A percentile compares a stretch with the other conserved stretches of the same genome.
Evolutionary conservation across 2,797 vertebrate genomes (phyloP).

Genomic region (Diceros bicornis): DNA sequence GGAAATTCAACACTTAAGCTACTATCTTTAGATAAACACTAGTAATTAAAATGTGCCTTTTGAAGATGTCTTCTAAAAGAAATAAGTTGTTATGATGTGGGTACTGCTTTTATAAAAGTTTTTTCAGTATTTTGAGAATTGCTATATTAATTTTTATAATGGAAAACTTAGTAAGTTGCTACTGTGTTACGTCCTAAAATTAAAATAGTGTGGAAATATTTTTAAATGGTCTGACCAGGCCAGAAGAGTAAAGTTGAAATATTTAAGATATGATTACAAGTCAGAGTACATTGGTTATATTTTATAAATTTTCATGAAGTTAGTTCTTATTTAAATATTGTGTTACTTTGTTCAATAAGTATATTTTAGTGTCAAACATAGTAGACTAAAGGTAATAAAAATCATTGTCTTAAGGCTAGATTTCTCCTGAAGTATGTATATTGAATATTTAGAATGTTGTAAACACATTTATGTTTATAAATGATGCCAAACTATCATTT

Average conservation of each 20-base stretch:
- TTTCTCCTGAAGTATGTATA: constrained; percentile 52
- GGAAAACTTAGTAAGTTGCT: constrained; percentile 79
- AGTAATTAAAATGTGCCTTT: constrained; percentile 67
- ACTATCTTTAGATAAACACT: neutral
- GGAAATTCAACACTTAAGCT: constrained; percentile 10
- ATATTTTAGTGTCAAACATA: constrained; percentile 69
- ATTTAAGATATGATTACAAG: constrained; percentile 58
- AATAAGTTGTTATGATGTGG: constrained; percentile 21
- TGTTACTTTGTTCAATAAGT: neutral
- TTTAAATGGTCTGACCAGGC: constrained; percentile 74
- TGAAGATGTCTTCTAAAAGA: constrained; percentile 56
- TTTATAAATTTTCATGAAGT: constrained; percentile 62
- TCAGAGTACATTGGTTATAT: neutral
- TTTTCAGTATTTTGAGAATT: constrained; percentile 82
- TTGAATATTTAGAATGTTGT: constrained; percentile 51
- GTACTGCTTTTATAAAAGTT: constrained; percentile 78
- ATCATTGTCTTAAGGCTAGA: constrained; percentile 53
- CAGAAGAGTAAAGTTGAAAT: constrained; percentile 68
- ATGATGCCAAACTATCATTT: constrained; percentile 25
- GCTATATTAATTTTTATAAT: constrained; percentile 86
- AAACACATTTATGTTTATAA: constrained; percentile 30
- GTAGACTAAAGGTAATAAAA: constrained; percentile 79
- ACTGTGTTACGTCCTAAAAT: constrained; percentile 81
- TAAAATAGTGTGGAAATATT: constrained; percentile 60
- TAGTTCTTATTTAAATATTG: constrained; percentile 59